phyloP scores from a whole-genome alignment of 2,888 invertebrate species.

The Allolobophora icterica region DNA sequence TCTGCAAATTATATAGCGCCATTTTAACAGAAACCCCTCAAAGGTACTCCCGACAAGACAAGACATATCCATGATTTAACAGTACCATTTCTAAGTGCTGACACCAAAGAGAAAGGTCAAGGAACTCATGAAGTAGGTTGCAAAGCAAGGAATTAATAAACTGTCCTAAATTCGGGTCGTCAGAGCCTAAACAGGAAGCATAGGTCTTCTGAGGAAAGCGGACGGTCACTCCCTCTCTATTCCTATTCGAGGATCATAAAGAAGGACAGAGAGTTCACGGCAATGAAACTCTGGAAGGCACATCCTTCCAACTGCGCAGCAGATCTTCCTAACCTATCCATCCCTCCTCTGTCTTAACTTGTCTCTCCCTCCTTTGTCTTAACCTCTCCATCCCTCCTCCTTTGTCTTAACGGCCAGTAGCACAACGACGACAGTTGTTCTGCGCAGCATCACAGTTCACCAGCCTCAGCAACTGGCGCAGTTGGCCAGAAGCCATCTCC shows the following conservation, averaged over 20 bases:
- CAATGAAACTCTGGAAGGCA: background rate
- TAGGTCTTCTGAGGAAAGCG: too few relatives aligned
- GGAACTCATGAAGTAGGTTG: background rate
- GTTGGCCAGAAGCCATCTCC: background rate
- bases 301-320: constrained; percentile 6
- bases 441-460: background rate
- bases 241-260: background rate
- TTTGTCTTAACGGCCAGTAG: background rate
- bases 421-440: background rate
- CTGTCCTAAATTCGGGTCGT: background rate
- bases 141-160: background rate
- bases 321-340: background rate
- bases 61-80: too few relatives aligned
- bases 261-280: background rate
- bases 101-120: background rate
- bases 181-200: background rate
- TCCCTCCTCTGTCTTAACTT: background rate
- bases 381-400: background rate
- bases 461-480: background rate
- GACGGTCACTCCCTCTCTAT: too few relatives aligned
- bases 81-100: background rate
- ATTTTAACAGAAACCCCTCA: too few relatives aligned
- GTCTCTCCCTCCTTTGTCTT: background rate
- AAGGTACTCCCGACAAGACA: too few relatives aligned
- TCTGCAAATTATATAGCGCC: too few relatives aligned